Percentiles rank a stretch among this genome's conserved stretches.
phyloP scores from a whole-genome alignment of 1,140 invertebrate genomes.

The Muscidifurax raptorellus region DNA sequence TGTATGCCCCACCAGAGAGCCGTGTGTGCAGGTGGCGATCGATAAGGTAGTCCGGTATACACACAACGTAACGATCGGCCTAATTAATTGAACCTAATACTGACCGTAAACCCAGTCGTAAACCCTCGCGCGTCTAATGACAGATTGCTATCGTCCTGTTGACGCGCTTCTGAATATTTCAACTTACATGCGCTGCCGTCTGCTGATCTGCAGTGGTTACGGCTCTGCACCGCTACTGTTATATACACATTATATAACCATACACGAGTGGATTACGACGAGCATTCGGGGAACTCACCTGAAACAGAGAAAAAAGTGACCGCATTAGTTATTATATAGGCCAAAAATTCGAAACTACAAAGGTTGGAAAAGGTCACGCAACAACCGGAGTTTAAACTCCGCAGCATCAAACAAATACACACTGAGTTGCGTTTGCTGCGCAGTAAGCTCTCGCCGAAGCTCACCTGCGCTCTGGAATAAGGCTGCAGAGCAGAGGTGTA shows the following conservation, averaged over 20 bases:
- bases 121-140: background rate
- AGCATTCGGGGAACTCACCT: background rate
- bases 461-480: constrained; percentile 5
- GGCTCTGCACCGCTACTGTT: too few relatives aligned
- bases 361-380: background rate
- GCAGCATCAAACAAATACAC: too few relatives aligned
- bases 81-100: background rate
- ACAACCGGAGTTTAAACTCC: too few relatives aligned
- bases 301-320: background rate
- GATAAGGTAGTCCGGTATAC: background rate
- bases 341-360: background rate
- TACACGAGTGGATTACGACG: background rate
- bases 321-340: background rate
- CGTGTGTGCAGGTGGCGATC: background rate
- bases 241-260: background rate
- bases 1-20: too few relatives aligned
- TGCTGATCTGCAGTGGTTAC: too few relatives aligned
- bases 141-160: background rate
- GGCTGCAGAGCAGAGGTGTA: background rate
- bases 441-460: background rate
- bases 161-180: background rate
- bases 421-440: too few relatives aligned
- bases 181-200: background rate
- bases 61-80: background rate
- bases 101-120: background rate